These are phyloP conservation scores for Hydra vulgaris DNA, from an alignment of 30 jellyfish, hydroid and myxozoan species.

Conservation along the genomic window DNA sequence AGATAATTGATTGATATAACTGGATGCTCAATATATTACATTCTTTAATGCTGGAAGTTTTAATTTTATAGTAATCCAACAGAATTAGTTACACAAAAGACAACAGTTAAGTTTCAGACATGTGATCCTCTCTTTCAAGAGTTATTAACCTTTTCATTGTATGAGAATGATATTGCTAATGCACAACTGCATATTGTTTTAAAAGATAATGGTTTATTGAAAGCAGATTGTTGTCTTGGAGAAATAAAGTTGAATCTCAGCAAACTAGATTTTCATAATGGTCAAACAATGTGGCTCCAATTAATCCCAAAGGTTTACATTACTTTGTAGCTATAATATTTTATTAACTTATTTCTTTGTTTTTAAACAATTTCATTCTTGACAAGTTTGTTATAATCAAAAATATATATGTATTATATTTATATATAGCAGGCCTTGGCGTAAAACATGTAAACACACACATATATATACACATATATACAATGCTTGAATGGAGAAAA, in stretches of 20 bases:
- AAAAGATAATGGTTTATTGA: slow-evolving; percentile 54
- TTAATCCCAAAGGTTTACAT: slow-evolving; percentile 47
- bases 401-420: too few species aligned
- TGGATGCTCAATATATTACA: not conserved
- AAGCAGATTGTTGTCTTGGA: slow-evolving; percentile 70
- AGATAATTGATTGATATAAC: too few species aligned
- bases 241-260: slow-evolving; percentile 52
- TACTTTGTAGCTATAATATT: not conserved
- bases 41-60: not conserved
- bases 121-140: slow-evolving; percentile 69
- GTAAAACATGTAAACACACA: too few species aligned
- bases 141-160: slow-evolving; percentile 46
- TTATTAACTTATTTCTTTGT: not conserved
- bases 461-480: too few species aligned
- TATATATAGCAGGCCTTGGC: too few species aligned
- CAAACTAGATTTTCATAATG: slow-evolving; percentile 56
- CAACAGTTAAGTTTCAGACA: slow-evolving; percentile 46
- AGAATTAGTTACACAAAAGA: slow-evolving; percentile 24
- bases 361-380: too few species aligned
- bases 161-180: slow-evolving; percentile 43
- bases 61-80: not conserved
- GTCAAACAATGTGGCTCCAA: slow-evolving; percentile 52
- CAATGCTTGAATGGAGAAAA: too few species aligned
- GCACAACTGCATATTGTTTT: slow-evolving; percentile 40
- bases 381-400: too few species aligned